Base-by-base conservation (phyloP, 92 coral and sea anemone genomes). In the Umimayanthus chanpuru region DNA sequence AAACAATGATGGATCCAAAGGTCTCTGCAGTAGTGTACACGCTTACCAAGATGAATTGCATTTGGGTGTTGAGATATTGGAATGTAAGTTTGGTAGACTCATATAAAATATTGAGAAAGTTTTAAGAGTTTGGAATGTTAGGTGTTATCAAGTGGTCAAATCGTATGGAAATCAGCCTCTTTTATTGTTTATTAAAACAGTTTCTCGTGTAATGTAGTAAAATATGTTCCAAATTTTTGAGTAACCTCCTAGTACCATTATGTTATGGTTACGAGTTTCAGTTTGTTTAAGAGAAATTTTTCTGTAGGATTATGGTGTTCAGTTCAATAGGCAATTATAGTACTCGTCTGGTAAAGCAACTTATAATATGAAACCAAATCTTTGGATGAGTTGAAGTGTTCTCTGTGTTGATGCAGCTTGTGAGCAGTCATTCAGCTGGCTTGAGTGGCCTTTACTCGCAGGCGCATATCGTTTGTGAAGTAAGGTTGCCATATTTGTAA, bases 351-450 rank as follows among this genome's bases (percentile, higher is more conserved):
- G 50, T 47, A 47, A 47, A 47, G 11, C 50, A 47, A 47, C 8
- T 47, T 47, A 11, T 47, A 7, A 41, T 47, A 47, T 9, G 11
- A 47, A 47, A 47, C 50, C 11, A 7, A 47, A 47, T 47, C 11
- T 6, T 47, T 7, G 50, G 2, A 18, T 53, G 58, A 53, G 58
- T 53, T 53, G 58, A 18, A 53, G 18, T 53, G 11, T 53, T 53
- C 14, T 9, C 58, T 53, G 58, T 53, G 58, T 53, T 53, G 58
- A 18, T 53, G 11, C 58, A 14, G 58, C 40, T 78, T 30, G 85
- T 61, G 85, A 38, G 73, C 73, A 64, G 85, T 61, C 74, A 39
- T 81, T 81, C 73, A 61, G 85, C 85, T 25, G 73, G 73, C 44
- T 58, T 81, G 85, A 81, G 29, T 81, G 23, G 85, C 14, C 73